These are phyloP conservation scores for Heliconius hortense DNA, from an alignment of 2,888 invertebrate species.

Conservation along the genomic window DNA sequence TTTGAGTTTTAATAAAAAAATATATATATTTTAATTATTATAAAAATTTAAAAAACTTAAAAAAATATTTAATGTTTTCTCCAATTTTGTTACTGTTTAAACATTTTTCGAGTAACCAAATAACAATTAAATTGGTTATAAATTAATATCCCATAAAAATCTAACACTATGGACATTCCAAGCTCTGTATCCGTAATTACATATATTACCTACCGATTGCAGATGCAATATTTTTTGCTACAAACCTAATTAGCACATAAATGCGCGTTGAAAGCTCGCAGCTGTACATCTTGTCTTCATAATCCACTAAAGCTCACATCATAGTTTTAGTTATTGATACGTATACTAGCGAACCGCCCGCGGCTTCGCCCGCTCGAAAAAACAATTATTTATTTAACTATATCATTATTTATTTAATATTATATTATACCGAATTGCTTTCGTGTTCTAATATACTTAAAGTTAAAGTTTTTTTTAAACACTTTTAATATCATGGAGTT, in stretches of 20 bases:
- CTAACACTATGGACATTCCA: slow-evolving; percentile 46
- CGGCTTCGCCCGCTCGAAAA: not conserved
- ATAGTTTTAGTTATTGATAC: not conserved
- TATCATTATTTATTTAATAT: not conserved
- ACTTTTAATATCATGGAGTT: not conserved
- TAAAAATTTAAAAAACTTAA: not conserved
- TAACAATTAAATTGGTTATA: not conserved
- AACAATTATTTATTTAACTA: not conserved
- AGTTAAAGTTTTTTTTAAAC: not conserved
- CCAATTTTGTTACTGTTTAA: not conserved
- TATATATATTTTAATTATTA: not conserved
- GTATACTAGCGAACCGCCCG: not conserved
- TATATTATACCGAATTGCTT: not conserved
- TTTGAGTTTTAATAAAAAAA: not conserved
- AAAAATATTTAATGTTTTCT: not conserved
- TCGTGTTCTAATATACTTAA: not conserved
- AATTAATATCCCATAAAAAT: not conserved
- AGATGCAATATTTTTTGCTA: slow-evolving; percentile 64
- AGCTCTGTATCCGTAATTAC: slow-evolving; percentile 57
- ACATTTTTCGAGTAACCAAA: not conserved
- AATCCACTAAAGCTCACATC: slow-evolving; percentile 31
- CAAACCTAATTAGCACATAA: slow-evolving; percentile 73
- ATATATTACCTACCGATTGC: slow-evolving; percentile 64
- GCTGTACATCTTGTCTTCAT: slow-evolving; percentile 29
- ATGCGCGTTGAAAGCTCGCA: slow-evolving; percentile 58